Conservation (phyloP, 2,797 vertebrate genomes). For the Poecilia picta region DNA sequence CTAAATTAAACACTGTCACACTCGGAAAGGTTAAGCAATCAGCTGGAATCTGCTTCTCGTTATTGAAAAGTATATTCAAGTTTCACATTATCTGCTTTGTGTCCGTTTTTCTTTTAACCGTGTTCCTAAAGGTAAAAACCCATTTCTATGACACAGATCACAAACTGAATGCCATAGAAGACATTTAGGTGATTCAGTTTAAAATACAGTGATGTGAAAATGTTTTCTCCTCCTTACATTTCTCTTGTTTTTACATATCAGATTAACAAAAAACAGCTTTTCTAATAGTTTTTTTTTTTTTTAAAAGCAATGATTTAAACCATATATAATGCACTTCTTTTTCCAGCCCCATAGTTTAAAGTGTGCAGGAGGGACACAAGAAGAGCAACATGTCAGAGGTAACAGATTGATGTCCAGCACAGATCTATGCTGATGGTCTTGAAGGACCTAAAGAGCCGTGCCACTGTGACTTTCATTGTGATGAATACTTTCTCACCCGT, state of each 20-base stretch:
- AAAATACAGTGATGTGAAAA: neutral
- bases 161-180: neutral
- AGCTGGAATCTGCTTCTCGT: neutral
- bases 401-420: constrained; percentile 3
- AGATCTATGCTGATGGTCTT: constrained; percentile 26
- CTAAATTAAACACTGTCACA: neutral
- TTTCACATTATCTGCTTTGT: neutral
- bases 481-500: constrained; percentile 35
- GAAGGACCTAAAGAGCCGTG: constrained; percentile 37
- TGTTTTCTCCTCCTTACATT: neutral
- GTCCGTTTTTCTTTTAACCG: neutral
- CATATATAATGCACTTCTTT: neutral
- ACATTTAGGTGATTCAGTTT: neutral
- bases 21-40: neutral
- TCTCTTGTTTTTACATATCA: neutral
- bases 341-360: neutral
- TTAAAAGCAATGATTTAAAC: neutral
- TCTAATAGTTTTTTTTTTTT: neutral
- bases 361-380: neutral
- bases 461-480: constrained; percentile 38
- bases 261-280: neutral
- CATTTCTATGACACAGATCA: neutral
- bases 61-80: neutral
- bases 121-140: neutral
- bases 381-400: neutral